Percentiles rank a stretch among this genome's conserved stretches.
phyloP scores from a whole-genome alignment of 2,888 invertebrate genomes.

The Euzetes globulus region DNA sequence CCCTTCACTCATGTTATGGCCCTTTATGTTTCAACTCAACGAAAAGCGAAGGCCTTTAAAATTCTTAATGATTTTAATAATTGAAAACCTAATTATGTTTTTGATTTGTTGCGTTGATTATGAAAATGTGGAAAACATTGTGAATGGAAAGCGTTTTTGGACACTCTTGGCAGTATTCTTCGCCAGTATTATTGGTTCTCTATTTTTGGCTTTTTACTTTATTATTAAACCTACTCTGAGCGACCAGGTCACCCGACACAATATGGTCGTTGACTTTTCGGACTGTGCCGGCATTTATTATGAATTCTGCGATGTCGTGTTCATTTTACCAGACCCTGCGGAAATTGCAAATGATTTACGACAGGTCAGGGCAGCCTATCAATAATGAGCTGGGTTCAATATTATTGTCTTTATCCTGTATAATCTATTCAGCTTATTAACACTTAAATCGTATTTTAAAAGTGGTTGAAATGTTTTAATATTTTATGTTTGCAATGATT shows the following conservation, averaged over 20 bases:
- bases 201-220: not conserved
- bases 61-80: constrained; percentile 37
- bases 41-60: constrained; percentile 38
- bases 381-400: too few relatives aligned
- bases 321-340: constrained; percentile 36
- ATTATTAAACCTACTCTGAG: not conserved
- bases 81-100: constrained; percentile 38
- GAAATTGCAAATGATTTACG: too few relatives aligned
- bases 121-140: not conserved
- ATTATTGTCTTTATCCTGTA: too few relatives aligned
- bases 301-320: constrained; percentile 42
- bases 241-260: not conserved
- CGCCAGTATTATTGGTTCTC: not conserved
- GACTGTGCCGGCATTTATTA: constrained; percentile 42
- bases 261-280: constrained; percentile 13
- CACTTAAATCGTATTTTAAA: too few relatives aligned
- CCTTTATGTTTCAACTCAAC: constrained; percentile 39
- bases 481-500: too few relatives aligned
- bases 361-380: too few relatives aligned
- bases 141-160: not conserved
- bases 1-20: constrained; percentile 42
- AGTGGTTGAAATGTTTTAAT: too few relatives aligned
- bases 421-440: too few relatives aligned
- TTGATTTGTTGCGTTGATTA: too few relatives aligned
- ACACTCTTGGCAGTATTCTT: not conserved